phyloP scores from a whole-genome alignment of 37 sponge, comb jelly and placozoan species.

The Aplysina aerophoba region DNA sequence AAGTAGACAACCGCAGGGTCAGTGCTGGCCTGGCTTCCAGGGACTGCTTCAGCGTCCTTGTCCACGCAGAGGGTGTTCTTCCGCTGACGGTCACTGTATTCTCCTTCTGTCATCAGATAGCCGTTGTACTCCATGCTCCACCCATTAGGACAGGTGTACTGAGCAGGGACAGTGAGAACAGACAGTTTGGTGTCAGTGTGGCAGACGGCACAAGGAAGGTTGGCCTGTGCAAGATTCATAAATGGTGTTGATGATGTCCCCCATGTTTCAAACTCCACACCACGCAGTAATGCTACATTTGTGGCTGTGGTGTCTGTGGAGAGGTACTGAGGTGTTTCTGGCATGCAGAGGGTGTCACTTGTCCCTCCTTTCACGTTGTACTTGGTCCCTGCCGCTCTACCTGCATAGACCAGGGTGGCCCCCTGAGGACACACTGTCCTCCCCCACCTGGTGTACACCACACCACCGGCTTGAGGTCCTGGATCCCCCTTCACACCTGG shows the following conservation, averaged over 20 bases:
- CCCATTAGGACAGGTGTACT: constrained; percentile 28
- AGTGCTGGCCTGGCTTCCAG: constrained; percentile 35
- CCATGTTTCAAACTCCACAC: constrained; percentile 44
- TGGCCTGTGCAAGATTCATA: neutral
- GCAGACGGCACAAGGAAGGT: constrained; percentile 69
- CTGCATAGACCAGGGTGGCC: neutral
- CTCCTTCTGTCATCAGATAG: constrained; percentile 52
- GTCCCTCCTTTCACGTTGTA: constrained; percentile 42
- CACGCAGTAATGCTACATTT: constrained; percentile 17
- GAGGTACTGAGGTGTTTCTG: constrained; percentile 38
- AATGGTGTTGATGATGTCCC: constrained; percentile 7
- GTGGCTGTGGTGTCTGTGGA: neutral
- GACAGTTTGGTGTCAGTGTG: constrained; percentile 19
- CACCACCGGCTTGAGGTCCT: constrained; percentile 7
- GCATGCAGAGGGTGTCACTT: constrained; percentile 58
- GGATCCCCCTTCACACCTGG: neutral
- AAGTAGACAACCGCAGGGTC: constrained; percentile 39
- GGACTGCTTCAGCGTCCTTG: constrained; percentile 37
- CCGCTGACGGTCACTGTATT: constrained; percentile 21
- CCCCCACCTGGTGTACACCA: constrained; percentile 19
- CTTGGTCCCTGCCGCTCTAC: constrained; percentile 1
- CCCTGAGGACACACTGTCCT: constrained; percentile 19
- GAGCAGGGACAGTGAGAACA: constrained; percentile 58
- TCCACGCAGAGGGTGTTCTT: constrained; percentile 48
- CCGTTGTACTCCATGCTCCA: constrained; percentile 67